Conservation (phyloP, 2,888 invertebrate species). For the Hydropsyche betteni region DNA sequence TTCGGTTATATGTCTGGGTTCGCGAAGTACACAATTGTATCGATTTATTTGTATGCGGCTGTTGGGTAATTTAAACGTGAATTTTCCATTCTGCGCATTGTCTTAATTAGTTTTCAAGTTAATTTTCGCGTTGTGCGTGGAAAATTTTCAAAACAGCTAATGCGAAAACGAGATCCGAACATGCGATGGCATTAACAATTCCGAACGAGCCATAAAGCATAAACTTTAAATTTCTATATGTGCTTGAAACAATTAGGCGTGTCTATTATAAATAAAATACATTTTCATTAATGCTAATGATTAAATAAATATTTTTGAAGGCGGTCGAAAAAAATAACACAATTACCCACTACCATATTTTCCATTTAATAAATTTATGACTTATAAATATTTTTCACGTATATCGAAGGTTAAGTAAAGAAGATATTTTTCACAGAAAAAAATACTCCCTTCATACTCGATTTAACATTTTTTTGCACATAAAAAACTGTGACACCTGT, state of each 20-base stretch:
- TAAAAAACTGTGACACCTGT: slow-evolving; percentile 16
- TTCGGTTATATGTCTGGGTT: background rate
- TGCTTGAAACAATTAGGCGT: background rate
- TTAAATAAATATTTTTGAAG: too few species aligned
- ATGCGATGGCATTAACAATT: slow-evolving; percentile 9
- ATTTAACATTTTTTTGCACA: slow-evolving; percentile 13
- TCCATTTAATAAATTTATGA: too few species aligned
- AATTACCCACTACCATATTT: too few species aligned
- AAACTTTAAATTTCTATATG: slow-evolving; percentile 3
- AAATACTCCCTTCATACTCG: background rate
- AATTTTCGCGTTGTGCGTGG: slow-evolving; percentile 9
- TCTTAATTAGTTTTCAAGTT: slow-evolving; percentile 28
- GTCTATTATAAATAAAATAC: background rate
- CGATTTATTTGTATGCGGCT: background rate
- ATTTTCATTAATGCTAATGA: too few species aligned
- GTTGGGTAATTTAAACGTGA: background rate
- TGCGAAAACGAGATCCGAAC: slow-evolving; percentile 7
- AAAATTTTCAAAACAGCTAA: slow-evolving; percentile 13
- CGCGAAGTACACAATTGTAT: background rate
- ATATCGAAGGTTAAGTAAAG: background rate
- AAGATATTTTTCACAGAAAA: background rate
- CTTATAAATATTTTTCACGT: too few species aligned
- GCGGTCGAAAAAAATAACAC: too few species aligned
- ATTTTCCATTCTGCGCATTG: slow-evolving; percentile 15
- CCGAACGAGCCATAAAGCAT: background rate